phyloP scores from a whole-genome alignment of 2,113 vertebrate species.

The Tachysurus vachellii region DNA sequence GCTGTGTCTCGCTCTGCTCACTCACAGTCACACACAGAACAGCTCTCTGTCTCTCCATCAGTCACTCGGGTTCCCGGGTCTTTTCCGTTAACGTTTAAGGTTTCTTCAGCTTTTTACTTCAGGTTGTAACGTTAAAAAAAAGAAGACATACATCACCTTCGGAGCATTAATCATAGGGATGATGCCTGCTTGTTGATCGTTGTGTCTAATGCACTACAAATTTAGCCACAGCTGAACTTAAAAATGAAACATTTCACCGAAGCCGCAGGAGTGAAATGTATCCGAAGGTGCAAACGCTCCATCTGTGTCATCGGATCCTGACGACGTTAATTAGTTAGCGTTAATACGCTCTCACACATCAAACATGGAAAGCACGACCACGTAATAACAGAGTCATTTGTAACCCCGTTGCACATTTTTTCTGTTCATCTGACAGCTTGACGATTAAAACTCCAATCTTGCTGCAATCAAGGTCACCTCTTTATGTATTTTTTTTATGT shows the following conservation, averaged over 20 bases:
- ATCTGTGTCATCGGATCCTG: constrained; percentile 55
- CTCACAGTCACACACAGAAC: no score
- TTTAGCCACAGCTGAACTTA: constrained; percentile 47
- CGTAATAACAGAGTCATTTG: constrained; percentile 15
- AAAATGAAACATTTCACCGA: constrained; percentile 38
- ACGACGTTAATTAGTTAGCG: constrained; percentile 63
- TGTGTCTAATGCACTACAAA: constrained; percentile 50
- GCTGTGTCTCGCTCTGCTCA: no score
- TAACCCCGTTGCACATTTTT: not conserved
- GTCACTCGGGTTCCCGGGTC: no score
- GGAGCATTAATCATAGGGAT: constrained; percentile 12
- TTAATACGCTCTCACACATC: constrained; percentile 48
- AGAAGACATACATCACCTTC: not conserved
- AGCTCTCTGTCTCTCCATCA: no score
- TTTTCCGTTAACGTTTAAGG: no score
- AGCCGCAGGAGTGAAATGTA: constrained; percentile 36
- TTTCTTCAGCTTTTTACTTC: no score
- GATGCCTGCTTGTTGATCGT: constrained; percentile 31
- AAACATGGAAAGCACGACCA: constrained; percentile 36
- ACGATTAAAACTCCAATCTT: constrained; percentile 5
- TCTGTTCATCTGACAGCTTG: not conserved
- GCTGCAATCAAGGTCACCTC: constrained; percentile 2
- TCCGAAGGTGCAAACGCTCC: constrained; percentile 51
- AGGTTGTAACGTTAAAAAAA: no score
- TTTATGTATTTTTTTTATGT: not conserved